Conservation (phyloP, 2,888 invertebrate genomes). For the Phytoseiulus persimilis region DNA sequence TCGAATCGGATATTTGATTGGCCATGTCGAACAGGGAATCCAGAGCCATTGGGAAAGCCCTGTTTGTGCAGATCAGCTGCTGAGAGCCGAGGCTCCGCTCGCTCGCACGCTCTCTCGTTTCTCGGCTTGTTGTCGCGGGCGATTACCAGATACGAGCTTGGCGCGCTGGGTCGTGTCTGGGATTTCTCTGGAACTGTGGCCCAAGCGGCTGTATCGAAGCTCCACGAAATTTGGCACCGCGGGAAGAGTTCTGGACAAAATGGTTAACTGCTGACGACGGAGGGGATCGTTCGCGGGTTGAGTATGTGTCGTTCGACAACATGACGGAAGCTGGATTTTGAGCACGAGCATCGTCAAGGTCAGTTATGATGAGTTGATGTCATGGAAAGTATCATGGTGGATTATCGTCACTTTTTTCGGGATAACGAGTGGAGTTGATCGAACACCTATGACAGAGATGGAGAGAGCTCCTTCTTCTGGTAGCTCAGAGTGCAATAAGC, state of each 20-base stretch:
- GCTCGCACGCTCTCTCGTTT: background rate
- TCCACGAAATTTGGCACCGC: background rate
- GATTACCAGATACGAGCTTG: background rate
- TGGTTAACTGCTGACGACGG: background rate
- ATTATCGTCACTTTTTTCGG: too few relatives aligned
- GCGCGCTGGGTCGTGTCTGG: background rate
- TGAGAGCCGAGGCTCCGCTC: background rate
- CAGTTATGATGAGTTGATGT: background rate
- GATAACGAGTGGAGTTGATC: too few relatives aligned
- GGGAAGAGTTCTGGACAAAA: background rate
- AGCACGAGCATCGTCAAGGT: background rate
- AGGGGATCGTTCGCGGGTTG: background rate
- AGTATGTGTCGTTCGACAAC: background rate
- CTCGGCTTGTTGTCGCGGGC: background rate
- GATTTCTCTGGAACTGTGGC: background rate
- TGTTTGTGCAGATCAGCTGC: background rate
- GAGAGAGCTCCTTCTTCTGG: too few relatives aligned
- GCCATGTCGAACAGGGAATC: too few relatives aligned
- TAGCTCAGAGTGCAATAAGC: too few relatives aligned
- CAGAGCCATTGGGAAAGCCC: background rate
- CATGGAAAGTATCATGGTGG: too few relatives aligned
- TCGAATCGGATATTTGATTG: too few relatives aligned
- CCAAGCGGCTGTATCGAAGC: background rate
- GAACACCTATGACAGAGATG: too few relatives aligned
- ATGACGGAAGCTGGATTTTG: background rate